Evolutionary conservation across 2,888 invertebrate genomes (phyloP), one percentile per base, ranked within the genome.

Genomic region (Drosophila subquinaria): DNA sequence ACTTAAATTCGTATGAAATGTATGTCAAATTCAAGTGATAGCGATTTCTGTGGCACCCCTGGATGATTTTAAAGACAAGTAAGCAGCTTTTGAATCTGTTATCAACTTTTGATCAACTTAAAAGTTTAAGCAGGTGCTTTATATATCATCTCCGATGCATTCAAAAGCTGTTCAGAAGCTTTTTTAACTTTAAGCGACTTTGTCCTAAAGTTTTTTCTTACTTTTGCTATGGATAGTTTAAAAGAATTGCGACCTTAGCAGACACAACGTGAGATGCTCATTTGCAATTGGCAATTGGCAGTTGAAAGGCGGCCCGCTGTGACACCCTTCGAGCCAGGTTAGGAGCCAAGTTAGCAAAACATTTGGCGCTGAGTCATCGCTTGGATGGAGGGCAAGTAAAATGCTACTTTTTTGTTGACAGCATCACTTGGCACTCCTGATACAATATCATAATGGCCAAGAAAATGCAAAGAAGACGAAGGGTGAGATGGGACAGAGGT

Each of bases 381-480:
- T 15, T 30, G 56, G 52, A 38, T 36, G 59, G 20, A n/a, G 33
- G 53, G 40, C 43, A 61, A 62, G 23, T 43, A 57, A 51, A 56
- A 51, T 62, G 51, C 62, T 51, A 75, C 57, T 65, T 71, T 67
- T 66, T 59, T 17, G n/a, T n/a, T 68, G 68, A 69, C 81, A 78
- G 81, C 76, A 52, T 76, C 85, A 84, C 69, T 82, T 89, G 88
- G 73, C 90, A 62, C 90, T 69, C 76, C 74, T 86, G 73, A 78
- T 89, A 82, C 82, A 86, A 88, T 89, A 88, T 88, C 68, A 79
- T 82, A 82, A 87, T 84, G 88, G 89, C 60, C 74, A 56, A 70
- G 2, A 11, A 5, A 23, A 30, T n/a, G 15, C 0, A 23, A 0
- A 27, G 27, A 27, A 27, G 27, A 27, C 5, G 3, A 0, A 2